These are phyloP conservation scores for Tachycineta bicolor DNA, from an alignment of 2,113 vertebrate species.

Conservation along the genomic window DNA sequence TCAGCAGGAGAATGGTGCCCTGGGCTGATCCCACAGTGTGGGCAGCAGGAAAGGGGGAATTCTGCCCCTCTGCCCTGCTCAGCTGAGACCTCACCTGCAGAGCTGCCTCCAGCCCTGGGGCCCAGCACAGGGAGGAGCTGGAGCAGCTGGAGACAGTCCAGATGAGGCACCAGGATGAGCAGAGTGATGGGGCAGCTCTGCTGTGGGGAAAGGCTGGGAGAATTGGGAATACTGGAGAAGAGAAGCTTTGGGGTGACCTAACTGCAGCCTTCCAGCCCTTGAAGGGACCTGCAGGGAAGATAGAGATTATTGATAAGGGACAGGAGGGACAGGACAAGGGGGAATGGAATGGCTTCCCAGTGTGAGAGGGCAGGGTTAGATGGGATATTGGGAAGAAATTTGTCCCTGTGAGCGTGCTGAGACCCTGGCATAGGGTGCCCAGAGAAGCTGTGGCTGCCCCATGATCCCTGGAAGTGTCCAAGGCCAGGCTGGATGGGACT, in stretches of 20 bases:
- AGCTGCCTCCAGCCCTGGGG: neutral
- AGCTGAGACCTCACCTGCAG: neutral
- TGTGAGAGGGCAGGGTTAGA: neutral
- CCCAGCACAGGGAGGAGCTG: neutral
- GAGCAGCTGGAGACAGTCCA: neutral
- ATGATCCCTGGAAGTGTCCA: neutral
- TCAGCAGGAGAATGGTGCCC: neutral
- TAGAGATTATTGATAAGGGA: neutral
- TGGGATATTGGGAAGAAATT: neutral
- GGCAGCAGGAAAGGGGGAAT: neutral
- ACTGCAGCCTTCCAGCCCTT: fast-evolving
- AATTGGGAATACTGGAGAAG: neutral
- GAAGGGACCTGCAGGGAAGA: neutral
- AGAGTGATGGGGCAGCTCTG: neutral
- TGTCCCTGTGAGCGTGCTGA: fast-evolving
- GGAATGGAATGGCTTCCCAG: neutral
- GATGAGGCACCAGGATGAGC: neutral
- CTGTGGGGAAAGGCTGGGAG: neutral
- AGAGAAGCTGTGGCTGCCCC: neutral
- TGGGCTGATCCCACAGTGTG: neutral
- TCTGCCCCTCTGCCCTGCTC: neutral
- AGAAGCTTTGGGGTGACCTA: neutral
- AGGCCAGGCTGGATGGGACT: fast-evolving
- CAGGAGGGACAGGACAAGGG: neutral
- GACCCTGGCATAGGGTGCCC: neutral